Evolutionary conservation across 2,888 invertebrate genomes (phyloP).

Genomic region (Drosophila multiciliata): DNA sequence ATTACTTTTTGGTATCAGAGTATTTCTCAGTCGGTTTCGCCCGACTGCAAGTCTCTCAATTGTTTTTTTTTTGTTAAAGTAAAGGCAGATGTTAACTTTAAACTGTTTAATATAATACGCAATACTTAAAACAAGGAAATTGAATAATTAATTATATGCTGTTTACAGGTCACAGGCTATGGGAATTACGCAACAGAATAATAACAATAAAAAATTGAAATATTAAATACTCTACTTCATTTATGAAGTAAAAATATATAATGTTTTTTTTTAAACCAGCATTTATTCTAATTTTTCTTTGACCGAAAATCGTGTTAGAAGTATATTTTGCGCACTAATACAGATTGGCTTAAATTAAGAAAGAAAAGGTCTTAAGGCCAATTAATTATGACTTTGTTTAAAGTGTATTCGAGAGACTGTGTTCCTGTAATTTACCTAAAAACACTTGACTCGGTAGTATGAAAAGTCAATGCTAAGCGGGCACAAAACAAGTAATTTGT

Average conservation of each 20-base stretch:
- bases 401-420: constrained; percentile 3
- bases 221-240: not conserved
- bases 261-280: not conserved
- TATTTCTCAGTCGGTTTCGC: not conserved
- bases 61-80: not conserved
- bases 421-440: not conserved
- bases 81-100: not conserved
- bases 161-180: not conserved
- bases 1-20: not conserved
- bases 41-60: too few species aligned
- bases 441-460: constrained; percentile 18
- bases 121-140: constrained; percentile 1
- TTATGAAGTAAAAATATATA: not conserved
- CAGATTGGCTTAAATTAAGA: too few species aligned
- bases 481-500: constrained; percentile 50
- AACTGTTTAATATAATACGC: not conserved
- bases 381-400: not conserved
- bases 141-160: not conserved
- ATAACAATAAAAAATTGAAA: not conserved
- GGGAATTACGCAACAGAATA: not conserved
- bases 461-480: constrained; percentile 33
- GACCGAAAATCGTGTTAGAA: not conserved
- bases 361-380: too few species aligned
- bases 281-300: not conserved
- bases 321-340: not conserved